These are phyloP conservation scores for Echinarachnius parma DNA, from an alignment of 53 echinoderm and acorn worm genomes.

Conservation along the genomic window DNA sequence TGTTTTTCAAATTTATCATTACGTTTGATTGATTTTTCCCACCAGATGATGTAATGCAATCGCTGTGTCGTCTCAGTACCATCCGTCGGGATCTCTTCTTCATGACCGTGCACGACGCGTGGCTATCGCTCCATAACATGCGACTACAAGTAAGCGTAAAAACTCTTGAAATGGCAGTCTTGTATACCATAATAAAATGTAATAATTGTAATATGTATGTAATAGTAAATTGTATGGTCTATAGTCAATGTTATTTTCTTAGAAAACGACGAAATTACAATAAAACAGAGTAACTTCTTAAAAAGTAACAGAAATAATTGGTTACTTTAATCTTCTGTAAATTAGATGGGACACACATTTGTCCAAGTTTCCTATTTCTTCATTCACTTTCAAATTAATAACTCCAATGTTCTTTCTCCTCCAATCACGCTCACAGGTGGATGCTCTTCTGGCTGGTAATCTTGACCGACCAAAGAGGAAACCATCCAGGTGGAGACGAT, in stretches of 20 bases:
- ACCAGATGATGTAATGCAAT: constrained; percentile 11
- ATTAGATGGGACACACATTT: too few species aligned
- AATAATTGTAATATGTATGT: too few species aligned
- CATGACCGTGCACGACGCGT: constrained; percentile 38
- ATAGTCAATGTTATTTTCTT: too few species aligned
- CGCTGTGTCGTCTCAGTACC: constrained; percentile 10
- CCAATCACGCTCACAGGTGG: constrained; percentile 6
- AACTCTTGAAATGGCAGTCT: too few species aligned
- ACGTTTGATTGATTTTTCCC: neutral
- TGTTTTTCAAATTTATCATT: too few species aligned
- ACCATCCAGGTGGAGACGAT: constrained; percentile 19
- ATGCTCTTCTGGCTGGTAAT: constrained; percentile 1
- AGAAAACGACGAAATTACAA: too few species aligned
- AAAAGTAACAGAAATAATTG: too few species aligned
- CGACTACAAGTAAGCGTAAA: constrained; percentile 15
- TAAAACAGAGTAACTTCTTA: too few species aligned
- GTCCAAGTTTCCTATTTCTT: constrained; percentile 13
- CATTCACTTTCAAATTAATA: constrained; percentile 1
- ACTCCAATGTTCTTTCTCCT: neutral
- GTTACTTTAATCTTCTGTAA: too few species aligned
- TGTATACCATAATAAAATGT: too few species aligned
- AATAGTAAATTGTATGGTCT: too few species aligned
- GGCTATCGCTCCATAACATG: constrained; percentile 25
- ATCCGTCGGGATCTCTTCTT: constrained; percentile 25
- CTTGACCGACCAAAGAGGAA: constrained; percentile 13